phyloP scores from a whole-genome alignment of 2,113 vertebrate species.

The Uria aalge region DNA sequence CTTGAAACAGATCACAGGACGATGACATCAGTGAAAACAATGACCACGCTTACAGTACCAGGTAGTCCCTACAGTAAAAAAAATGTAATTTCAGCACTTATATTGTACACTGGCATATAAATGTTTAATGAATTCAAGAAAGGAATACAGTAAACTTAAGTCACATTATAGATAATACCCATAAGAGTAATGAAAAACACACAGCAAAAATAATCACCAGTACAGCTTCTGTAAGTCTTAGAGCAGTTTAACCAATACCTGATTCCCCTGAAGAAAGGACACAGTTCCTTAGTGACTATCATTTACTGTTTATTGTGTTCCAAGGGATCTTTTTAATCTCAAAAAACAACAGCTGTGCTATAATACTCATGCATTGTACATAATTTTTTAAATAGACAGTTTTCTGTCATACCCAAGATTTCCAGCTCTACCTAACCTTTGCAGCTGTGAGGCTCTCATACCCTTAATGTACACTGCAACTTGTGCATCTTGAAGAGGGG shows the following conservation, averaged over 20 bases:
- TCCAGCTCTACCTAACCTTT: neutral
- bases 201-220: neutral
- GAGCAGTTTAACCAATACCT: neutral
- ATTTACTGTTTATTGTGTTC: neutral
- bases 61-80: neutral
- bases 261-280: neutral
- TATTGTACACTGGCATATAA: rapidly evolving
- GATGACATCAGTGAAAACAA: neutral
- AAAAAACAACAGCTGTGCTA: neutral
- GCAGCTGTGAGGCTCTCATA: neutral
- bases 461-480: neutral
- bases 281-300: neutral
- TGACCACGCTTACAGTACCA: neutral
- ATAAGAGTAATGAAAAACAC: neutral
- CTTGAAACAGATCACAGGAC: neutral
- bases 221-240: neutral
- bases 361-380: neutral
- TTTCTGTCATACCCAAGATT: neutral
- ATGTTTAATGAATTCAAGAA: neutral
- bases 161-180: neutral
- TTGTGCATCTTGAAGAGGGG: neutral
- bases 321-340: neutral
- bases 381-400: neutral
- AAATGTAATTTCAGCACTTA: neutral
- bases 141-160: neutral